Conservation (phyloP, 35 echinoderm and acorn worm species). For the Apostichopus japonicus region DNA sequence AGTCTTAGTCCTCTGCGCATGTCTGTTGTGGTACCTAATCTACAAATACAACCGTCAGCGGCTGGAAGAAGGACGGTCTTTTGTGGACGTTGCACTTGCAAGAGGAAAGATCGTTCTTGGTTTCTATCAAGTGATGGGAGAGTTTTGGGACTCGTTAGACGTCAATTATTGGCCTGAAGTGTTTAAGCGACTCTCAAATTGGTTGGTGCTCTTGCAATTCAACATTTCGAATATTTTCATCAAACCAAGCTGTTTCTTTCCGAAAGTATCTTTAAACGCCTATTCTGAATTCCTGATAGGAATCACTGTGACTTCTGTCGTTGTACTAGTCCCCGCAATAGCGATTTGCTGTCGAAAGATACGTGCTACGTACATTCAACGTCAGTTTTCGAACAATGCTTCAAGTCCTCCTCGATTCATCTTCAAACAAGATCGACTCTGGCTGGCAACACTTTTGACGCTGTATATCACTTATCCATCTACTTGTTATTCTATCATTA, state of each 20-base stretch:
- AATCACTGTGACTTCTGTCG: neutral
- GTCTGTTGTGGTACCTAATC: no score
- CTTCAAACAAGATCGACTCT: neutral
- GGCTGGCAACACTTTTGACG: neutral
- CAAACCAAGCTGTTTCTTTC: slow-evolving; percentile 41
- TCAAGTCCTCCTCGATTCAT: neutral
- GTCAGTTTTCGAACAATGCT: neutral
- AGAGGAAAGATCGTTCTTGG: slow-evolving; percentile 43
- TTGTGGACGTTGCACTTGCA: slow-evolving; percentile 19
- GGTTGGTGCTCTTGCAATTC: neutral
- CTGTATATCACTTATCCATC: slow-evolving; percentile 60
- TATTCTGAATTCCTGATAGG: neutral
- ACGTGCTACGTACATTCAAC: neutral
- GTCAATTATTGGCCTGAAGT: slow-evolving; percentile 5
- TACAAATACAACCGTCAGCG: neutral
- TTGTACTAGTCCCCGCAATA: neutral
- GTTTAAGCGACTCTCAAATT: neutral
- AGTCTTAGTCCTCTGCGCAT: no score
- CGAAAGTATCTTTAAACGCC: neutral
- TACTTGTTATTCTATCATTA: slow-evolving; percentile 54
- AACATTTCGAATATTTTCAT: slow-evolving; percentile 2
- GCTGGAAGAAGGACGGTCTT: slow-evolving; percentile 1
- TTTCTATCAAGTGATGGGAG: slow-evolving; percentile 52
- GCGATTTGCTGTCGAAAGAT: neutral
- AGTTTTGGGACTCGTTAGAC: slow-evolving; percentile 14